These are phyloP conservation scores for Catharus minimus DNA, from an alignment of 2,113 vertebrate species.

Conservation along the genomic window DNA sequence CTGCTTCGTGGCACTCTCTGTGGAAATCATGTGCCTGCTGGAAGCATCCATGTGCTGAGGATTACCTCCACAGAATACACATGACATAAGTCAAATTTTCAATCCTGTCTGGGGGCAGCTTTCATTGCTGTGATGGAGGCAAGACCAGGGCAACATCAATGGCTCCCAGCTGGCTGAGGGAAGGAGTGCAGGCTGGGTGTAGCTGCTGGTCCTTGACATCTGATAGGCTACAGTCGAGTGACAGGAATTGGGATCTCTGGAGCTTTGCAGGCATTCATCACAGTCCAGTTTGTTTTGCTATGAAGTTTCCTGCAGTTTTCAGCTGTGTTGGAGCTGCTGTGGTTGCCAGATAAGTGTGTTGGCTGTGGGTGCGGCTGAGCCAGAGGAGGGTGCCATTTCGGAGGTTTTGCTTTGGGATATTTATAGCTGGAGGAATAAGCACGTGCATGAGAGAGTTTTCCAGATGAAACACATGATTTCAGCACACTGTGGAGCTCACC, in stretches of 20 bases:
- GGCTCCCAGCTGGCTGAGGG: not conserved
- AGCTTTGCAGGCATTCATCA: not conserved
- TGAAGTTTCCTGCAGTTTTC: constrained; percentile 51
- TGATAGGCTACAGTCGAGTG: not conserved
- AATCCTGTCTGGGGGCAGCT: not conserved
- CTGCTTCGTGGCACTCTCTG: not conserved
- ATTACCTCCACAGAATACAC: not conserved
- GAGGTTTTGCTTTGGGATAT: constrained; percentile 48
- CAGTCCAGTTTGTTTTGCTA: constrained; percentile 20
- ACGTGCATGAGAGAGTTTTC: constrained; percentile 38
- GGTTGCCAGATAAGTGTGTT: constrained; percentile 36
- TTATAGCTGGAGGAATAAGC: constrained; percentile 51
- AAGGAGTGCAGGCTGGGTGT: not conserved
- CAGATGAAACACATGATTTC: constrained; percentile 26
- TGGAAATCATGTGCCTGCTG: not conserved
- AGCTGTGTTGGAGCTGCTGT: not conserved
- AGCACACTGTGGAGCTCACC: not conserved
- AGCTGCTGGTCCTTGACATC: constrained; percentile 6
- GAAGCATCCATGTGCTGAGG: not conserved
- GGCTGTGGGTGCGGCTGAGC: not conserved
- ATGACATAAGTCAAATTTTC: not conserved
- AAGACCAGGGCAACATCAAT: accelerated
- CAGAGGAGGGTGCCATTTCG: constrained; percentile 44
- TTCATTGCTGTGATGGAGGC: not conserved
- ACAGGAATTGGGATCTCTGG: constrained; percentile 34